These are phyloP conservation scores for Adelphocoris suturalis DNA, from an alignment of 2,888 invertebrate species.

Conservation along the genomic window DNA sequence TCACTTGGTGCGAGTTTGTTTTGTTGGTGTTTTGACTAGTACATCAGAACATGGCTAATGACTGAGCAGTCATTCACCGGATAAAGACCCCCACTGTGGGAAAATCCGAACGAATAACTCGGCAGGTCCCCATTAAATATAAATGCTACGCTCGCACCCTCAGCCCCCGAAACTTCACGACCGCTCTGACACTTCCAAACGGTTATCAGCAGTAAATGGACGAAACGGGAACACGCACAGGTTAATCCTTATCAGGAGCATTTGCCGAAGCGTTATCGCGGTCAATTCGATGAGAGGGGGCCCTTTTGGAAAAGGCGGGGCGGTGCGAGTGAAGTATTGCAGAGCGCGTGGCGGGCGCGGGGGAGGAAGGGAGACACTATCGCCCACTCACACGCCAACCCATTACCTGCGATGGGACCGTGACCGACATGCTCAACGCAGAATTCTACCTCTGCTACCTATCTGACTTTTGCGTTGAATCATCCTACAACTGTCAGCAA, in stretches of 20 bases:
- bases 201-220: neutral
- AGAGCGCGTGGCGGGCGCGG: neutral
- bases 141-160: neutral
- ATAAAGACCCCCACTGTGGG: neutral
- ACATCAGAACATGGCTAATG: too few relatives aligned
- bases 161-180: neutral
- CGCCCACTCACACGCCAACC: conserved; percentile 21
- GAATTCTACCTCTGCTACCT: neutral
- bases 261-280: conserved; percentile 20
- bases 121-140: neutral
- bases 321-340: neutral
- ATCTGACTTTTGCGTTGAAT: too few relatives aligned
- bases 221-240: conserved; percentile 15
- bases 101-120: neutral
- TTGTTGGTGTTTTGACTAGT: too few relatives aligned
- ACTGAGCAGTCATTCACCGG: too few relatives aligned
- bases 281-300: neutral
- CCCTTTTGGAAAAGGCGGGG: neutral
- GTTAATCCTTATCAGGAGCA: conserved; percentile 19
- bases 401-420: neutral
- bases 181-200: neutral
- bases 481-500: too few relatives aligned
- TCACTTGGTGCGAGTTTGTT: too few relatives aligned
- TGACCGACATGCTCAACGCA: neutral
- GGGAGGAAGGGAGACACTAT: neutral